Conservation (phyloP, 2,888 invertebrate genomes). For the Phengaris arion region DNA sequence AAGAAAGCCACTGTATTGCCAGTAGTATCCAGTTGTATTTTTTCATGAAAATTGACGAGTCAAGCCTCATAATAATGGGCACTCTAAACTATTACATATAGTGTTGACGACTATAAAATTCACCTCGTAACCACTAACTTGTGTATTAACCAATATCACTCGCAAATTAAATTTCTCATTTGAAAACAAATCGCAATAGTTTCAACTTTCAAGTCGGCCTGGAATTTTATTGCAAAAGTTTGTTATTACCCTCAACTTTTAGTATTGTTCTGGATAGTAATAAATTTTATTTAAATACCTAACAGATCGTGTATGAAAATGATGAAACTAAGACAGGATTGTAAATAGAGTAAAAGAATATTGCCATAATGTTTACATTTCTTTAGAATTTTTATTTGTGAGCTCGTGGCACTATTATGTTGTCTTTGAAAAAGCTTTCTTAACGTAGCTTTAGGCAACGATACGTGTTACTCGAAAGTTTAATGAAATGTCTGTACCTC, state of each 20-base stretch:
- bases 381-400: no score
- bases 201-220: background rate
- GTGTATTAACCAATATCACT: background rate
- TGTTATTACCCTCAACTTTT: background rate
- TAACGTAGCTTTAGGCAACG: no score
- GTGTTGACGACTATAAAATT: background rate
- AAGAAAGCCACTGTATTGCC: background rate
- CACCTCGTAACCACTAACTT: background rate
- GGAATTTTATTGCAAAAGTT: conserved; percentile 2
- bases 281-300: background rate
- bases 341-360: no score
- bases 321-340: no score
- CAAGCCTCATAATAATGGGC: background rate
- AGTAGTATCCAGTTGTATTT: background rate
- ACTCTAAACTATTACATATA: background rate
- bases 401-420: no score
- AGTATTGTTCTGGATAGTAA: background rate
- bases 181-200: background rate
- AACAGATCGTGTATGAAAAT: no score
- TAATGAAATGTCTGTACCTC: no score
- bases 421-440: no score
- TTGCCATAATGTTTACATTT: no score
- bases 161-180: background rate
- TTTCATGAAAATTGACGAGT: background rate
- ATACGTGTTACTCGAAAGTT: no score